These are phyloP conservation scores for Cotesia chilonis DNA, from an alignment of 1,140 invertebrate species.

Conservation along the genomic window DNA sequence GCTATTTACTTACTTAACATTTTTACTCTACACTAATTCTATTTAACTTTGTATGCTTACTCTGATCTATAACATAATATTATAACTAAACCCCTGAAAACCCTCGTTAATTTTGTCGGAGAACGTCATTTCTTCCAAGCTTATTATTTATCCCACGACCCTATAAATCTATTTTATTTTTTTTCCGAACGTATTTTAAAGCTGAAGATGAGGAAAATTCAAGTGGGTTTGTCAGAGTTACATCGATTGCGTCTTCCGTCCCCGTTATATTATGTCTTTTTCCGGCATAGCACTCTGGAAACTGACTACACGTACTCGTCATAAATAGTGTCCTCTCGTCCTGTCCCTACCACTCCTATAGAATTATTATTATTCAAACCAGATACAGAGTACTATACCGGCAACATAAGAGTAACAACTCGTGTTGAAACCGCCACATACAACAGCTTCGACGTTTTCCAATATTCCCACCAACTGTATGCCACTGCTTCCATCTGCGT, in stretches of 20 bases:
- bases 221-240: slow-evolving; percentile 5
- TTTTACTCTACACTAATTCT: background rate
- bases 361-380: too few species aligned
- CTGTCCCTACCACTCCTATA: background rate
- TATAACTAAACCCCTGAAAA: background rate
- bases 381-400: too few species aligned
- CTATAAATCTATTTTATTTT: background rate
- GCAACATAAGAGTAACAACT: background rate
- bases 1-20: slow-evolving; percentile 6
- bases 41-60: slow-evolving; percentile 1
- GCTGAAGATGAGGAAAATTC: slow-evolving; percentile 5
- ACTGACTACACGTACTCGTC: slow-evolving; percentile 59
- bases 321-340: slow-evolving; percentile 58
- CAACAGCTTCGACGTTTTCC: slow-evolving; percentile 55
- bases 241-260: background rate
- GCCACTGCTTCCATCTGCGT: slow-evolving; percentile 61
- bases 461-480: slow-evolving; percentile 59
- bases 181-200: background rate
- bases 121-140: background rate
- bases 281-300: slow-evolving; percentile 52
- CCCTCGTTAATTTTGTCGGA: too few species aligned
- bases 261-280: slow-evolving; percentile 8
- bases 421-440: slow-evolving; percentile 43
- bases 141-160: background rate
- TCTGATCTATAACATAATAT: background rate